A percentile compares a stretch with the other conserved stretches of the same genome.
phyloP scores from a whole-genome alignment of 2,888 invertebrate species.

The Pachliopta kotzebuea region DNA sequence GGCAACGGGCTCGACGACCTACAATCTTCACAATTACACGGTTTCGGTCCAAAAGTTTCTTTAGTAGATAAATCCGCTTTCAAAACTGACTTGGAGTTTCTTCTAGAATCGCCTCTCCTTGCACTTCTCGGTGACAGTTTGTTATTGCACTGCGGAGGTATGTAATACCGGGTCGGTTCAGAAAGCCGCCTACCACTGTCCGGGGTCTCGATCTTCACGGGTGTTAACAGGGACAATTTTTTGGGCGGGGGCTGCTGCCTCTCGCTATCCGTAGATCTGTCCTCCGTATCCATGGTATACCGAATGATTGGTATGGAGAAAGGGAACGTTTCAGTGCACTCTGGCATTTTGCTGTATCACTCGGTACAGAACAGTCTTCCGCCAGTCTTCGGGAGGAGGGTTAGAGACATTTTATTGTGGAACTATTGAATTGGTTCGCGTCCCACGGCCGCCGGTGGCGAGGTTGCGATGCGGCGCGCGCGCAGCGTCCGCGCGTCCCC shows the following conservation, averaged over 20 bases:
- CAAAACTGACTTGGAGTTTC: slow-evolving; percentile 57
- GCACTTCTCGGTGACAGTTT: slow-evolving; percentile 70
- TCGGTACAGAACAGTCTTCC: slow-evolving; percentile 42
- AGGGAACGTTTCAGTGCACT: slow-evolving; percentile 70
- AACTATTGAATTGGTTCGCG: slow-evolving; percentile 32
- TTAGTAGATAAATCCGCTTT: slow-evolving; percentile 54
- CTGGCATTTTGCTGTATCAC: slow-evolving; percentile 60
- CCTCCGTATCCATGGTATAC: slow-evolving; percentile 75
- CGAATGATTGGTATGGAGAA: slow-evolving; percentile 73
- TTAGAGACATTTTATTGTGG: slow-evolving; percentile 52
- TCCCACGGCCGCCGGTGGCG: slow-evolving; percentile 33
- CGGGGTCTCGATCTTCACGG: slow-evolving; percentile 72
- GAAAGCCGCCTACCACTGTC: slow-evolving; percentile 64
- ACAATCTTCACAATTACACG: slow-evolving; percentile 73
- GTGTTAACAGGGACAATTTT: slow-evolving; percentile 69
- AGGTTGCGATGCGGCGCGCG: slow-evolving; percentile 41
- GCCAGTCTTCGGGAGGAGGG: slow-evolving; percentile 40
- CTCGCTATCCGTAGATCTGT: slow-evolving; percentile 45
- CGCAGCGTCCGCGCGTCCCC: slow-evolving; percentile 44
- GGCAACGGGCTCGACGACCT: slow-evolving; percentile 77
- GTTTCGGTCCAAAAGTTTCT: slow-evolving; percentile 60
- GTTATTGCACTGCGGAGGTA: slow-evolving; percentile 73
- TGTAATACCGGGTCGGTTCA: slow-evolving; percentile 67
- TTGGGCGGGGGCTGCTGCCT: slow-evolving; percentile 62
- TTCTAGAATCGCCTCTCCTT: slow-evolving; percentile 61